A percentile compares a stretch with the other conserved stretches of the same genome.
phyloP scores from a whole-genome alignment of 2,113 vertebrate species.

The Sterrhoptilus dennistouni region DNA sequence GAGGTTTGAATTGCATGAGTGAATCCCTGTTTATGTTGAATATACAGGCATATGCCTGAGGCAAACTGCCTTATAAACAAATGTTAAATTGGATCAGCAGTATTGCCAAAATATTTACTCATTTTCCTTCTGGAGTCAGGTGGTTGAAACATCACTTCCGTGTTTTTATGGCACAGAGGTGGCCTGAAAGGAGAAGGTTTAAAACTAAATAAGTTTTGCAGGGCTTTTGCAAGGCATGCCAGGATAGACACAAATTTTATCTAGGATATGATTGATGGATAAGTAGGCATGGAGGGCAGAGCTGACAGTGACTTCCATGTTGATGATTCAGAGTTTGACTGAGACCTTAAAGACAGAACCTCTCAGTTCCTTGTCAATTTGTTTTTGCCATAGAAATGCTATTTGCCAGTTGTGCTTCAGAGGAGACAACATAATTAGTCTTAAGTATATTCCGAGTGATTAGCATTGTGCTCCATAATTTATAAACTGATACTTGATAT shows the following conservation, averaged over 20 bases:
- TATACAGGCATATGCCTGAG: neutral
- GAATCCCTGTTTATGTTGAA: neutral
- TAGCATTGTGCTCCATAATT: neutral
- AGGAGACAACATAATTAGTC: neutral
- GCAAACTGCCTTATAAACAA: neutral
- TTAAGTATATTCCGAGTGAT: neutral
- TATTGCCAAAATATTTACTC: neutral
- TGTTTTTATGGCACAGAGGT: neutral
- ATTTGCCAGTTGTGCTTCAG: neutral
- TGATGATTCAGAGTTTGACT: neutral
- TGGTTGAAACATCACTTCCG: neutral
- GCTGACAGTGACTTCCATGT: neutral
- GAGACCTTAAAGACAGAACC: neutral
- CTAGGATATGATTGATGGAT: neutral
- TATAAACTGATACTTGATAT: neutral
- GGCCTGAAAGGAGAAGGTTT: neutral
- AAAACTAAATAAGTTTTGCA: neutral
- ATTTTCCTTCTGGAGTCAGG: neutral
- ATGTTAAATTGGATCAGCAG: neutral
- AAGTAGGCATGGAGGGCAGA: neutral
- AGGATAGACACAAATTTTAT: neutral
- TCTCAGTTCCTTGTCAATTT: neutral
- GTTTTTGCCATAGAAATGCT: neutral
- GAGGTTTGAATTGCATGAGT: slow-evolving; percentile 1
- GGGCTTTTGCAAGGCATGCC: neutral